Percentiles rank a stretch among this genome's conserved stretches.
These are phyloP conservation scores for Nasonia oneida DNA, from an alignment of 2,888 invertebrate genomes.

Conservation along the genomic window DNA sequence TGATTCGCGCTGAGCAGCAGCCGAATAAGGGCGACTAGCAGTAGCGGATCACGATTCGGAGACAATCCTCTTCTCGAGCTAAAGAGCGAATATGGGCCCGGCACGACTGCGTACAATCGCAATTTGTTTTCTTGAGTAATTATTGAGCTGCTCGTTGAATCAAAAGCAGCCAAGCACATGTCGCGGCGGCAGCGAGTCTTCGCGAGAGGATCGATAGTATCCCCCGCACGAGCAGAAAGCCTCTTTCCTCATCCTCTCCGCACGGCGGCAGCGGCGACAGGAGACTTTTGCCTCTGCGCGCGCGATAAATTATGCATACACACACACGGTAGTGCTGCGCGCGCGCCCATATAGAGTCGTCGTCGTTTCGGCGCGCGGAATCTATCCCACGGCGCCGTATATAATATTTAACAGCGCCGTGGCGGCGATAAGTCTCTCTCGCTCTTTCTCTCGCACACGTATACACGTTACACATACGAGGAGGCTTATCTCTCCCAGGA, in stretches of 20 bases:
- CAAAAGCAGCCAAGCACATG: background rate
- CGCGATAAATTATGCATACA: slow-evolving; percentile 36
- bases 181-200: too few species aligned
- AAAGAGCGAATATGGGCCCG: slow-evolving; percentile 34
- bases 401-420: slow-evolving; percentile 54
- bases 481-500: slow-evolving; percentile 46
- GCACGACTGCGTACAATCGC: slow-evolving; percentile 39
- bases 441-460: background rate
- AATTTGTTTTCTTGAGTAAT: slow-evolving; percentile 47
- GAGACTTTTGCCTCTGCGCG: background rate
- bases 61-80: slow-evolving; percentile 36
- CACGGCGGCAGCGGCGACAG: background rate
- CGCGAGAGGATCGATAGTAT: background rate
- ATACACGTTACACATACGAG: background rate
- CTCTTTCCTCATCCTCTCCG: slow-evolving; percentile 2
- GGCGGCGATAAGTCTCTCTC: slow-evolving; percentile 32
- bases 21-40: background rate
- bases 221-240: background rate
- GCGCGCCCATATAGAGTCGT: slow-evolving; percentile 17
- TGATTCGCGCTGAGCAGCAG: slow-evolving; percentile 48
- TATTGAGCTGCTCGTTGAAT: slow-evolving; percentile 36
- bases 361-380: slow-evolving; percentile 39
- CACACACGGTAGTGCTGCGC: background rate
- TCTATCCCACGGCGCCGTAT: slow-evolving; percentile 50
- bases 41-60: slow-evolving; percentile 53